These are phyloP conservation scores for Halictus quadricinctus DNA, from an alignment of 2,888 invertebrate species.

Conservation along the genomic window DNA sequence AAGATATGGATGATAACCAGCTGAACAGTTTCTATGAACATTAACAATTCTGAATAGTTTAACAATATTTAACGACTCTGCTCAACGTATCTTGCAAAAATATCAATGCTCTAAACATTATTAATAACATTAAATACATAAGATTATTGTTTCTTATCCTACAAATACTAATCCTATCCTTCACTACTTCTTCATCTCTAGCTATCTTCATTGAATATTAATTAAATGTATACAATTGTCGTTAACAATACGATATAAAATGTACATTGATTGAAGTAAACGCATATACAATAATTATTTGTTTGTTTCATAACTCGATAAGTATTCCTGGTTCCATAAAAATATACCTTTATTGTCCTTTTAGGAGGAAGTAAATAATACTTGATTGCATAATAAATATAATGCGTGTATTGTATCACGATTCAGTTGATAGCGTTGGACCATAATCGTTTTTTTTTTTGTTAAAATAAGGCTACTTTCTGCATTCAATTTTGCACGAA, in stretches of 20 bases:
- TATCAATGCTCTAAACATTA: conserved; percentile 46
- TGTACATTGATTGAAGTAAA: conserved; percentile 71
- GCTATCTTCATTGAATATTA: conserved; percentile 24
- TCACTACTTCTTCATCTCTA: conserved; percentile 40
- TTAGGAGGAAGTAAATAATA: conserved; percentile 48
- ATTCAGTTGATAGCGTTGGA: background rate
- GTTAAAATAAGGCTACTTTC: conserved; percentile 20
- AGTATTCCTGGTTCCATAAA: conserved; percentile 64
- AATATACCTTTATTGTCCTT: conserved; percentile 66
- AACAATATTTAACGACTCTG: conserved; percentile 39
- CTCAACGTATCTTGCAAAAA: conserved; percentile 37
- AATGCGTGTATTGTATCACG: conserved; percentile 24
- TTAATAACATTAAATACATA: conserved; percentile 47
- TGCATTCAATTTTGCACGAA: conserved; percentile 17
- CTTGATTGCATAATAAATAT: conserved; percentile 30
- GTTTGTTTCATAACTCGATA: conserved; percentile 57
- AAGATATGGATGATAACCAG: conserved; percentile 43
- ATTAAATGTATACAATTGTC: conserved; percentile 57
- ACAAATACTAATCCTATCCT: conserved; percentile 54
- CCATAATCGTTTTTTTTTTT: background rate
- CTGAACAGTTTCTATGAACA: conserved; percentile 35
- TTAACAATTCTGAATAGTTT: conserved; percentile 40
- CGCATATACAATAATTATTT: conserved; percentile 57
- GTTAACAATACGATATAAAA: conserved; percentile 66
- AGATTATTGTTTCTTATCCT: conserved; percentile 38